These are phyloP conservation scores for Hipparchia sbordonii DNA, from an alignment of 2,888 invertebrate genomes.

Conservation along the genomic window DNA sequence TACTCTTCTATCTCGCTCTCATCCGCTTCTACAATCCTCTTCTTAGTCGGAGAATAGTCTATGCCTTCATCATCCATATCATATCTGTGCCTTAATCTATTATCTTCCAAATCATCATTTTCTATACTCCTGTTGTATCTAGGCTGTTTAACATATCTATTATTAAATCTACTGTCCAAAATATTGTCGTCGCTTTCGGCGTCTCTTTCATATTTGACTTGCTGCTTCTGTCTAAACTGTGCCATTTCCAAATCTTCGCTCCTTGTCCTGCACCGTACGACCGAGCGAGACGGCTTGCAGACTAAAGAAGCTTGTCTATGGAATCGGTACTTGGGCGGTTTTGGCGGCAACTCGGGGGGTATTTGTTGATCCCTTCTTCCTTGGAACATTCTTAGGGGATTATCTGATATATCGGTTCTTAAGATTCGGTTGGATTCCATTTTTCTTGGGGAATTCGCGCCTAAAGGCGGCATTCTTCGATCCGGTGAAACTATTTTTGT, in stretches of 20 bases:
- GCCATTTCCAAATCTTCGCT: constrained; percentile 80
- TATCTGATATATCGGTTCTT: constrained; percentile 77
- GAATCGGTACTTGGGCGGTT: constrained; percentile 70
- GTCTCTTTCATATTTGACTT: constrained; percentile 58
- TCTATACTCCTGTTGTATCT: constrained; percentile 63
- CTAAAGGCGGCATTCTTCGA: constrained; percentile 68
- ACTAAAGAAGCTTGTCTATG: constrained; percentile 75
- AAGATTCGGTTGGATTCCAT: constrained; percentile 66
- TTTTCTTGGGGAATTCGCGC: constrained; percentile 76
- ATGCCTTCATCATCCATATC: constrained; percentile 76
- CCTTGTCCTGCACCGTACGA: constrained; percentile 62
- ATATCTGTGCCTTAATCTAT: constrained; percentile 74
- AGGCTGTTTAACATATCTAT: constrained; percentile 75
- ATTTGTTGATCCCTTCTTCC: constrained; percentile 62
- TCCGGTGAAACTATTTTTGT: constrained; percentile 62
- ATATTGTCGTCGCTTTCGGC: constrained; percentile 64
- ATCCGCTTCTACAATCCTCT: constrained; percentile 72
- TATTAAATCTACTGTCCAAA: constrained; percentile 66
- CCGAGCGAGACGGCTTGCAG: constrained; percentile 73
- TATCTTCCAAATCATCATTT: constrained; percentile 66
- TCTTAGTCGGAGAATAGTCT: constrained; percentile 77
- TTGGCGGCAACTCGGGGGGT: constrained; percentile 72
- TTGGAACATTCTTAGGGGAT: constrained; percentile 69
- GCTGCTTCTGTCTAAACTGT: constrained; percentile 61
- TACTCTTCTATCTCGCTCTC: constrained; percentile 76